Evolutionary conservation across 2,888 invertebrate genomes (phyloP), one percentile per base, ranked within the genome.

Genomic region (Artemia sp.): DNA sequence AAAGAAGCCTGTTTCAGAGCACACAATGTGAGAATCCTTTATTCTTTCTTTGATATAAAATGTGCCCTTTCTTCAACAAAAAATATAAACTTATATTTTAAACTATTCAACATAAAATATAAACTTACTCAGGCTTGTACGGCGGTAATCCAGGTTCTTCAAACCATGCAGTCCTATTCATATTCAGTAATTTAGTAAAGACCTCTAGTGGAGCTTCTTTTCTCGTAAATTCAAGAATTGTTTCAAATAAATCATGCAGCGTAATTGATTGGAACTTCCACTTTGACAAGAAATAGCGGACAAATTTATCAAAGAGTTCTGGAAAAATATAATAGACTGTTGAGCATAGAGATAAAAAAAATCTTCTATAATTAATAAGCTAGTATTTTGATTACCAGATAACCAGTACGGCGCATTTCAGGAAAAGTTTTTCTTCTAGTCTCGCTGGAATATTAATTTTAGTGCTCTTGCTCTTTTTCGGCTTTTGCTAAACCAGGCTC

Each of bases 81-180:
- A 66, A 51, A 24, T 66, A 51, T 68, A 67, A 69, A 78, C 81
- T 80, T 82, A 92, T n/a, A n/a, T n/a, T n/a, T n/a, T n/a, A n/a
- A n/a, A n/a, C 6, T 3, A 5, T 38, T 38, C 38, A 38, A 38
- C 38, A 38, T 3, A 67, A 66, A 51, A 24, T 66, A 51, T 68
- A 67, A 69, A 78, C 81, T 80, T 82, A 92, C 84, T 84, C 79
- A 8, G 92, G 92, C 76, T 89, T 88, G 19, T 87, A 81, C 0
- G 88, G 88, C 0, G 95, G 95, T 90, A 94, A 90, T 69, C 95
- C 96, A 67, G 87, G 84, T 52, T 81, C 81, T 76, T 85, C 80
- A 4, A 95, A 80, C 94, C 94, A 95, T 1, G 83, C 76, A 67
- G 90, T 80, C 92, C 93, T 94, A 76, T 93, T 88, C 3, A 95